Percentiles rank a stretch among this genome's conserved stretches.
phyloP scores from a whole-genome alignment of 2,797 vertebrate species.

The Spinibarbus caldwelli region DNA sequence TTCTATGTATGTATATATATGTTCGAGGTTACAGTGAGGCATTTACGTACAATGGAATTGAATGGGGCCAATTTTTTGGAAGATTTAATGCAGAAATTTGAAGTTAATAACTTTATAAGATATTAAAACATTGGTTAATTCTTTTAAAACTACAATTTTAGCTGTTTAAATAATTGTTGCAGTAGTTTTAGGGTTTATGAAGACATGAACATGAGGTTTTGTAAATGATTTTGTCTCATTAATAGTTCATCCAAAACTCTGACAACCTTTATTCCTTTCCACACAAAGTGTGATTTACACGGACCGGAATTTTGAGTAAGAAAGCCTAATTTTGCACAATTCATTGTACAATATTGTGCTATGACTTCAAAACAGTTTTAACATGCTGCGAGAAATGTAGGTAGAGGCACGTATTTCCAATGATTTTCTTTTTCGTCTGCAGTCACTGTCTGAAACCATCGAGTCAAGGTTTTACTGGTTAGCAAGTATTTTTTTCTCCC shows the following conservation, averaged over 20 bases:
- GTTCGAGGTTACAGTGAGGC: neutral
- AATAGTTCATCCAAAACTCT: no score
- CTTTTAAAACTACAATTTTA: neutral
- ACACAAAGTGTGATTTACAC: no score
- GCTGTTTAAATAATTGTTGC: neutral
- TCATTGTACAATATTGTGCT: no score
- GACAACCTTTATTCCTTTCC: no score
- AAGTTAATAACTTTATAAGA: neutral
- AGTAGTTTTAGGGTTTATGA: neutral
- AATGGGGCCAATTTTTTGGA: neutral
- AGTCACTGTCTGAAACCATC: neutral
- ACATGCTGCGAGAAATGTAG: no score
- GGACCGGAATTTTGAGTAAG: no score
- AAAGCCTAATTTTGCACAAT: no score
- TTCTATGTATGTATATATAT: neutral
- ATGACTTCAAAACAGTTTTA: no score
- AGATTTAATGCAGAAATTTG: neutral
- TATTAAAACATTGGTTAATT: neutral
- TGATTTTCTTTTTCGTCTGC: neutral
- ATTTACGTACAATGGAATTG: neutral
- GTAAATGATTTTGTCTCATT: neutral
- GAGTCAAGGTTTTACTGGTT: neutral
- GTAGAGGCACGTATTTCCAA: no score
- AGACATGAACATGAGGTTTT: neutral
- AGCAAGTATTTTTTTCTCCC: neutral